Percentiles rank a stretch among this genome's conserved stretches.
phyloP scores from a whole-genome alignment of 1,140 invertebrate genomes.

The Drosophila repletoides region DNA sequence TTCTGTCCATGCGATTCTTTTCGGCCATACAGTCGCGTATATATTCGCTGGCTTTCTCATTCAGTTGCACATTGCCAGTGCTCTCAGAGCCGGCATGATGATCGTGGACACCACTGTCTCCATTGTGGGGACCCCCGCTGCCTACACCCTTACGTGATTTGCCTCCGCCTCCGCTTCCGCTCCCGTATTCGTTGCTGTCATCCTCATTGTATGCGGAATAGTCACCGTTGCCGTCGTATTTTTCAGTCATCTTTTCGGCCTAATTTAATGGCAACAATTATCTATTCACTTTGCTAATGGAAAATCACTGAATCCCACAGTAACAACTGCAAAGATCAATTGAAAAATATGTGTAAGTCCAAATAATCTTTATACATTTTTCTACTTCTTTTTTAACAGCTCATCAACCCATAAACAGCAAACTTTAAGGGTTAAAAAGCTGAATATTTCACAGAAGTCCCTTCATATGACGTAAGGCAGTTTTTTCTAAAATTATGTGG shows the following conservation, averaged over 20 bases:
- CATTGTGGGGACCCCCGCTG: slow-evolving; percentile 69
- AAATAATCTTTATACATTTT: too few species aligned
- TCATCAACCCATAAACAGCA: too few species aligned
- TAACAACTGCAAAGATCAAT: slow-evolving; percentile 38
- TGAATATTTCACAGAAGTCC: too few species aligned
- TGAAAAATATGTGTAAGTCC: not conserved
- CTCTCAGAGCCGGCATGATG: slow-evolving; percentile 80
- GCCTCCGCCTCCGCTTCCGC: slow-evolving; percentile 2
- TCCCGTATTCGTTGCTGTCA: slow-evolving; percentile 83
- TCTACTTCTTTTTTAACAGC: too few species aligned
- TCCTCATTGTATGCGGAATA: slow-evolving; percentile 83
- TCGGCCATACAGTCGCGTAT: slow-evolving; percentile 89
- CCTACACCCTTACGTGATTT: slow-evolving; percentile 82
- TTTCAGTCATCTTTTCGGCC: slow-evolving; percentile 67
- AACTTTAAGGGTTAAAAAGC: too few species aligned
- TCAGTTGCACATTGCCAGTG: slow-evolving; percentile 73
- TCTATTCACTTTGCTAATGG: slow-evolving; percentile 19
- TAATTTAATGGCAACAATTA: slow-evolving; percentile 21
- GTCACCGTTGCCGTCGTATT: slow-evolving; percentile 80
- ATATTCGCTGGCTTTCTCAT: slow-evolving; percentile 89
- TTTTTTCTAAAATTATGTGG: too few species aligned
- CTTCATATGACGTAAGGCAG: too few species aligned
- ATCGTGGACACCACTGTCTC: slow-evolving; percentile 82
- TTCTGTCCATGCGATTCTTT: slow-evolving; percentile 88
- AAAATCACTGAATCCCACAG: not conserved